phyloP scores from a whole-genome alignment of 2,113 vertebrate species.

The Oophaga pumilio region DNA sequence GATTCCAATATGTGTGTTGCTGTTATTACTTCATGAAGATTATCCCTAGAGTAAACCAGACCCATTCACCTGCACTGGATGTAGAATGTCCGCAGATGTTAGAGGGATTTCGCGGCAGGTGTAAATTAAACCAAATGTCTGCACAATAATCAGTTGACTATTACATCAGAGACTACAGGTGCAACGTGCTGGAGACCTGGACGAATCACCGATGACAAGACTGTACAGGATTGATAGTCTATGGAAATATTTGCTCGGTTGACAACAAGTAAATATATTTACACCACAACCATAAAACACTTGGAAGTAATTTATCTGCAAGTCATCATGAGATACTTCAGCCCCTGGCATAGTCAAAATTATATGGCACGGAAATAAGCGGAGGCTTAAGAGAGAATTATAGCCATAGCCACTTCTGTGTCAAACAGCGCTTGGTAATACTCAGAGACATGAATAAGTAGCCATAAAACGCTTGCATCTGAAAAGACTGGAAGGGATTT shows the following conservation, averaged over 20 bases:
- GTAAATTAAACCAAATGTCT: neutral
- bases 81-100: too few species aligned
- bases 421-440: neutral
- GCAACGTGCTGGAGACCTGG: neutral
- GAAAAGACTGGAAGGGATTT: neutral
- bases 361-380: constrained; percentile 23
- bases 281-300: constrained; percentile 17
- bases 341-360: constrained; percentile 18
- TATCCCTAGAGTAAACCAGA: too few species aligned
- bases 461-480: neutral
- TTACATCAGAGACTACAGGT: neutral
- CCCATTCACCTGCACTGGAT: too few species aligned
- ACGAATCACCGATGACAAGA: neutral
- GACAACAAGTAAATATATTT: constrained; percentile 38
- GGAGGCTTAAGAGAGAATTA: constrained; percentile 26
- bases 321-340: neutral
- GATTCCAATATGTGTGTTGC: too few species aligned
- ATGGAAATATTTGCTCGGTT: constrained; percentile 9
- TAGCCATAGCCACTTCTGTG: neutral
- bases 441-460: neutral
- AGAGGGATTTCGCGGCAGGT: too few species aligned
- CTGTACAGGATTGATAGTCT: neutral
- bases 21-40: too few species aligned
- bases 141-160: neutral
- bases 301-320: constrained; percentile 24